phyloP scores from a whole-genome alignment of 2,888 invertebrate species.

The Bellardia bayeri region DNA sequence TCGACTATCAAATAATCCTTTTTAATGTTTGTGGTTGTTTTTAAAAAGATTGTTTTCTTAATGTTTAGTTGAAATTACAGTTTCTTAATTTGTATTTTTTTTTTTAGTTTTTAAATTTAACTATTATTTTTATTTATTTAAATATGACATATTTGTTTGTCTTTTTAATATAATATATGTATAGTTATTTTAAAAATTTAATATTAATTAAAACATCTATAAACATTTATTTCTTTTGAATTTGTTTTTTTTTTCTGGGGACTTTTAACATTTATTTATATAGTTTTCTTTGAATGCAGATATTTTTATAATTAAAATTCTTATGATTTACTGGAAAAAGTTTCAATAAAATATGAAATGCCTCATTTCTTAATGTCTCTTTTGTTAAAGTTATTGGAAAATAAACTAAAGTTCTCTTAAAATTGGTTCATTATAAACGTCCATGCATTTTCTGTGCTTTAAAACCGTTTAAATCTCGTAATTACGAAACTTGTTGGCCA shows the following conservation, averaged over 20 bases:
- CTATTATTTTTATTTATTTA: conserved; percentile 52
- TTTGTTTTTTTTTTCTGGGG: background rate
- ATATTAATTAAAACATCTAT: conserved; percentile 65
- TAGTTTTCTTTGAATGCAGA: background rate
- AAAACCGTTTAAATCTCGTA: conserved; percentile 90
- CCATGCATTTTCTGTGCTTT: background rate
- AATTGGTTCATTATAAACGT: conserved; percentile 77
- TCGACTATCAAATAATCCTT: conserved; percentile 35
- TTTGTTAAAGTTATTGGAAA: conserved; percentile 47
- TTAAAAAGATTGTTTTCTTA: conserved; percentile 70
- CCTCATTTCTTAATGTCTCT: background rate
- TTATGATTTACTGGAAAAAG: background rate
- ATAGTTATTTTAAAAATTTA: conserved; percentile 39
- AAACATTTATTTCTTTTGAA: conserved; percentile 63
- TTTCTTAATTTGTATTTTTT: conserved; percentile 81
- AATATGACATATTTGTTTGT: conserved; percentile 55
- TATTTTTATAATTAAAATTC: conserved; percentile 19
- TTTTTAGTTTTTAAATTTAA: conserved; percentile 63
- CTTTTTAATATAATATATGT: conserved; percentile 64
- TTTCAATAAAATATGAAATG: conserved; percentile 16
- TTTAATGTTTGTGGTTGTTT: conserved; percentile 30
- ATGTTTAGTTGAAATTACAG: conserved; percentile 84
- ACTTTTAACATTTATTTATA: conserved; percentile 58
- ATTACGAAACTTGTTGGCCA: conserved; percentile 94
- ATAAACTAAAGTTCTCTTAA: conserved; percentile 67